These are phyloP conservation scores for Silvanus unidentatus DNA, from an alignment of 2,888 invertebrate genomes.

Conservation along the genomic window DNA sequence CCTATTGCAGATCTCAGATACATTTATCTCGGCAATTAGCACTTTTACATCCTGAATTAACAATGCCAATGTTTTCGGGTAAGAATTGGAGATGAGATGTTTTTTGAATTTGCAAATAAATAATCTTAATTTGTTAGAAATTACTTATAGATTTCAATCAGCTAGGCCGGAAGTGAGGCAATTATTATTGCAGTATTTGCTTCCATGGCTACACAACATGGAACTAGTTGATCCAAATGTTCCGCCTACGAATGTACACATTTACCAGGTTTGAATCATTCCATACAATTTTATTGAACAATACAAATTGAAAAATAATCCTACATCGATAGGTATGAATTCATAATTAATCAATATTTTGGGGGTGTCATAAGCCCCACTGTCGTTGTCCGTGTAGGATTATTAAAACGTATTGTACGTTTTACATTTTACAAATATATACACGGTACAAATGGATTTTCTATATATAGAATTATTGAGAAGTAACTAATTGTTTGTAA, in stretches of 20 bases:
- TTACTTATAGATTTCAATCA: conserved; percentile 93
- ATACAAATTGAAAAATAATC: conserved; percentile 1
- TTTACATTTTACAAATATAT: too few relatives aligned
- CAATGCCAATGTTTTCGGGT: conserved; percentile 99
- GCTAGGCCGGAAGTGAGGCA: conserved; percentile 91
- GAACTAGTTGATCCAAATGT: conserved; percentile 96
- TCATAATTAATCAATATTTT: neutral
- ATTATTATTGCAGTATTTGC: conserved; percentile 81
- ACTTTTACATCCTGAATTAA: conserved; percentile 90
- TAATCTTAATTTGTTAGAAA: conserved; percentile 60
- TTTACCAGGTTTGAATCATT: conserved; percentile 63
- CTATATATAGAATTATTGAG: too few relatives aligned
- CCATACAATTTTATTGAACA: neutral
- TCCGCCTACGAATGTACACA: conserved; percentile 80
- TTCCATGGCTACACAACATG: conserved; percentile 98
- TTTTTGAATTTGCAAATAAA: conserved; percentile 1
- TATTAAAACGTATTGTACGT: too few relatives aligned
- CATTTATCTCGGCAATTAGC: conserved; percentile 90
- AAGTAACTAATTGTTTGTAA: too few relatives aligned
- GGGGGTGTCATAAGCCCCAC: too few relatives aligned
- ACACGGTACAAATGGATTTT: too few relatives aligned
- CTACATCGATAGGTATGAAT: neutral
- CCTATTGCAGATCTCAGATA: conserved; percentile 89
- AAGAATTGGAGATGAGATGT: too few relatives aligned
- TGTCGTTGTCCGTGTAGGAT: too few relatives aligned